phyloP scores from a whole-genome alignment of 2,888 invertebrate species.

The Cyclophora albipunctata region DNA sequence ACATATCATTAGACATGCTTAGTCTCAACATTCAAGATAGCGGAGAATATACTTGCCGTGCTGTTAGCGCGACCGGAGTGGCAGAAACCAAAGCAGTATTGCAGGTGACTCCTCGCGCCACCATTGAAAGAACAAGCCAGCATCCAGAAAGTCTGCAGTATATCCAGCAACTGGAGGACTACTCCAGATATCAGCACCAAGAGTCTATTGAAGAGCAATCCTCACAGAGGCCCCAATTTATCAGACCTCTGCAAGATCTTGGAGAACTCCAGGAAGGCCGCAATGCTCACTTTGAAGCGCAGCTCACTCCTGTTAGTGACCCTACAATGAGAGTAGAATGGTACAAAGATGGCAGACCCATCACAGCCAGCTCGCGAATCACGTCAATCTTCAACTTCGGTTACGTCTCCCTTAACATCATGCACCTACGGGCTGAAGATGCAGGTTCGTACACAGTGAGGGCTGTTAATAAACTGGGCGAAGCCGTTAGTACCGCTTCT shows the following conservation, averaged over 20 bases:
- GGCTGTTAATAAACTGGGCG: constrained; percentile 92
- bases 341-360: constrained; percentile 95
- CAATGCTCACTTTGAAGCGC: constrained; percentile 95
- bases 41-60: constrained; percentile 93
- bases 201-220: constrained; percentile 88
- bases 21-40: constrained; percentile 89
- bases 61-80: constrained; percentile 89
- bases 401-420: constrained; percentile 98
- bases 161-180: constrained; percentile 93
- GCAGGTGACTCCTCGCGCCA: constrained; percentile 85
- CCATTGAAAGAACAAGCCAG: constrained; percentile 91
- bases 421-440: constrained; percentile 99
- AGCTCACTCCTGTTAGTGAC: constrained; percentile 93
- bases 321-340: constrained; percentile 96
- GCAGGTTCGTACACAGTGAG: constrained; percentile 94
- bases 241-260: constrained; percentile 89
- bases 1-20: constrained; percentile 94
- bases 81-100: constrained; percentile 90
- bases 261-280: constrained; percentile 92
- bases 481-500: constrained; percentile 89
- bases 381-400: constrained; percentile 99
- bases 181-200: constrained; percentile 88
- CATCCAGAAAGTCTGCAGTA: constrained; percentile 94
- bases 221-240: constrained; percentile 89
- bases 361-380: constrained; percentile 97